Percentiles rank a stretch among this genome's conserved stretches.
Conservation (phyloP, 2,113 vertebrate genomes). For the Gallinago undulata region DNA sequence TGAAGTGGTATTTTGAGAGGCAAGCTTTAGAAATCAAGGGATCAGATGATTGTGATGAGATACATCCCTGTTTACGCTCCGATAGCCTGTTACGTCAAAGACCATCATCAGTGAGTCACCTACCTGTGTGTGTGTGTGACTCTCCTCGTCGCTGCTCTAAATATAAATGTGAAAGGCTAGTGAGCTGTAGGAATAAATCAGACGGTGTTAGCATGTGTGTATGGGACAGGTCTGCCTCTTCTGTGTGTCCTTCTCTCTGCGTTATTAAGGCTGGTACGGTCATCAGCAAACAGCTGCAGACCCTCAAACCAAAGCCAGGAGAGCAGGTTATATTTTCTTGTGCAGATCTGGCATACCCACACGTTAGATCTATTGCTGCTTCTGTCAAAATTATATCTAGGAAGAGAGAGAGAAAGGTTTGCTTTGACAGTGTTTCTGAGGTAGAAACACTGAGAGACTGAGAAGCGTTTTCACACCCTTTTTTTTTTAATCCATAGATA, state of each 20-base stretch:
- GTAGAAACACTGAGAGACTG: not conserved
- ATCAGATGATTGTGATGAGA: not conserved
- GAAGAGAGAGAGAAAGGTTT: not conserved
- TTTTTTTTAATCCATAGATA: not conserved
- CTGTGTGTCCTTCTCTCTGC: not conserved
- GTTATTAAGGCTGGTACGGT: not conserved
- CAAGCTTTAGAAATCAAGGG: not conserved
- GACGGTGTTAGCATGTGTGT: not conserved
- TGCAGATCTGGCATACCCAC: not conserved
- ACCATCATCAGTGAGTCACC: slow-evolving; percentile 31
- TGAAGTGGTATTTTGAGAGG: not conserved
- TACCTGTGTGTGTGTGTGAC: not conserved
- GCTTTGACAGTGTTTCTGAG: slow-evolving; percentile 23
- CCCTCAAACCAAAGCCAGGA: not conserved
- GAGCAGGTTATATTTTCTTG: not conserved
- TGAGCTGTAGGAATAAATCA: not conserved
- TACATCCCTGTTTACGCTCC: not conserved
- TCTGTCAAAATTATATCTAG: not conserved
- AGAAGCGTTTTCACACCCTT: slow-evolving; percentile 7
- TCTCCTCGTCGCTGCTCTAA: not conserved
- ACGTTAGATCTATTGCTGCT: not conserved
- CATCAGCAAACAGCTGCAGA: not conserved
- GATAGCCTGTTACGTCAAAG: not conserved
- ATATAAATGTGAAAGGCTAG: slow-evolving; percentile 5
- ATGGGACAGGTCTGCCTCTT: not conserved